Evolutionary conservation across 2,888 invertebrate genomes (phyloP).

Genomic region (Mythimna vitellina): DNA sequence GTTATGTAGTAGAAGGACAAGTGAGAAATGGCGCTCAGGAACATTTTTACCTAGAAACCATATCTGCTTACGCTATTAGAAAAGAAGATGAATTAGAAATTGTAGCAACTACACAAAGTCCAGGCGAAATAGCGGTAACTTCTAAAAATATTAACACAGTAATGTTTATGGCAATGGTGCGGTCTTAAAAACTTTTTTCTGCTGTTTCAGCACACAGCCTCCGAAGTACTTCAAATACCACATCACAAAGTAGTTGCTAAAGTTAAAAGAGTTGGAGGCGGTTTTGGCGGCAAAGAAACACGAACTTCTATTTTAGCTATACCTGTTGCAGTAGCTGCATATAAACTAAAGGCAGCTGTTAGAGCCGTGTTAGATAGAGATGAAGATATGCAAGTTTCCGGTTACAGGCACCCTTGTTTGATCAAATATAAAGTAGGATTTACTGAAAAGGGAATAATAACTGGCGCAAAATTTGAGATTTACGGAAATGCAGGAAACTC

Average conservation of each 20-base stretch:
- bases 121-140: conserved; percentile 92
- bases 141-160: no score
- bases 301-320: conserved; percentile 91
- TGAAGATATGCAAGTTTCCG: conserved; percentile 96
- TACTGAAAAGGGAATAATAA: conserved; percentile 92
- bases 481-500: conserved; percentile 94
- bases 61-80: conserved; percentile 92
- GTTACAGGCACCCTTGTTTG: conserved; percentile 95
- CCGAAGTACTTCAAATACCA: conserved; percentile 92
- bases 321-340: conserved; percentile 94
- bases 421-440: conserved; percentile 94
- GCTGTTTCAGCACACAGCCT: conserved; percentile 90
- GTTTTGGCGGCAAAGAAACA: conserved; percentile 97
- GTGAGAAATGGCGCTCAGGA: conserved; percentile 95
- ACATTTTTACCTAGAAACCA: conserved; percentile 97
- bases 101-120: conserved; percentile 95
- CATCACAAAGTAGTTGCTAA: conserved; percentile 92
- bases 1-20: conserved; percentile 93
- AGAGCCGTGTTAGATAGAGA: conserved; percentile 95
- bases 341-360: conserved; percentile 93
- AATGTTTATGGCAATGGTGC: neutral
- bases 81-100: conserved; percentile 96
- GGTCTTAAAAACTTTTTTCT: neutral
- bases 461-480: conserved; percentile 91
- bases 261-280: conserved; percentile 96